These are phyloP conservation scores for Lacanobia wlatinum DNA, from an alignment of 2,888 invertebrate species.

Conservation along the genomic window DNA sequence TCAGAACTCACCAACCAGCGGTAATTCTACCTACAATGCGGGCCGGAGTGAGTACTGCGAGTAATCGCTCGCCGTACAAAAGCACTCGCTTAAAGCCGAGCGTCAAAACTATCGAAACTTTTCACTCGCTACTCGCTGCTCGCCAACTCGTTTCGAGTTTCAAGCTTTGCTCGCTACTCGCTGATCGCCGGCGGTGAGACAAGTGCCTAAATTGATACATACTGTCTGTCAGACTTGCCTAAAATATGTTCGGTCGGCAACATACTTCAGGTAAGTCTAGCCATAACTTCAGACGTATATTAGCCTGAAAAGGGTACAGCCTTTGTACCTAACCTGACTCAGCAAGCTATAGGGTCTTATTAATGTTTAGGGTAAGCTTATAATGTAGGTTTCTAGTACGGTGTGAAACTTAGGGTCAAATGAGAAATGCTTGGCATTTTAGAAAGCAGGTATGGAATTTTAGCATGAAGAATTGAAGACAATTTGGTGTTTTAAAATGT, in stretches of 20 bases:
- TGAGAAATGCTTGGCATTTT: neutral
- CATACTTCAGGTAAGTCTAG: slow-evolving; percentile 1
- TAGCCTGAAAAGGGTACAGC: neutral
- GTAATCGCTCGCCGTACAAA: no score
- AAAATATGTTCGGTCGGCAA: neutral
- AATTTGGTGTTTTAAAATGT: neutral
- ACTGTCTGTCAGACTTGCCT: no score
- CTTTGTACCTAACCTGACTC: neutral
- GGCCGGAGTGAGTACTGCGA: no score
- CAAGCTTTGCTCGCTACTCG: no score
- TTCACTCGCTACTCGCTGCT: no score
- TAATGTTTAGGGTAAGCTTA: neutral
- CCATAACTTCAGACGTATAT: neutral
- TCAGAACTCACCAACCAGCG: no score
- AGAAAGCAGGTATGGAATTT: neutral
- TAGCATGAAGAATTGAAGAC: neutral
- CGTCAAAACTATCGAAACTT: no score
- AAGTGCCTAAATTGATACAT: slow-evolving; percentile 18
- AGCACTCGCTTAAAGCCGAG: no score
- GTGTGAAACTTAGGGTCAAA: neutral
- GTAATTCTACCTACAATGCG: no score
- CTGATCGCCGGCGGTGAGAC: no score
- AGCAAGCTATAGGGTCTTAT: slow-evolving; percentile 7
- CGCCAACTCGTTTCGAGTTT: no score
- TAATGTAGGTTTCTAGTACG: neutral